Percentiles rank a stretch among this genome's conserved stretches.
phyloP scores from a whole-genome alignment of 2,113 vertebrate genomes.

The Aspiorhynchus laticeps region DNA sequence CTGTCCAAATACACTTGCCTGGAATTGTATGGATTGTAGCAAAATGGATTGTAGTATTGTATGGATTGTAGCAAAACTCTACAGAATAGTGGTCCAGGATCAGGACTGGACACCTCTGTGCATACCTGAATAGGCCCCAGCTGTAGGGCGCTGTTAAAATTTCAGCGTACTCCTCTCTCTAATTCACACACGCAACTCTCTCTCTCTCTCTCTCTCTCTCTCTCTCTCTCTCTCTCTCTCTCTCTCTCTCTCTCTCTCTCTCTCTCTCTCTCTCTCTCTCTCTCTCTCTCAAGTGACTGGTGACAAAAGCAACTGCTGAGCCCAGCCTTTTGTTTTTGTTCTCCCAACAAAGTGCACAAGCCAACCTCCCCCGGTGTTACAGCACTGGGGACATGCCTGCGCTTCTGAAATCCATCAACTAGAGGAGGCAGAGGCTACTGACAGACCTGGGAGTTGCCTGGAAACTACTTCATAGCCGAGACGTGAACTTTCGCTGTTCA shows the following conservation, averaged over 20 bases:
- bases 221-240: too few relatives aligned
- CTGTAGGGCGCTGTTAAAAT: conserved; percentile 57
- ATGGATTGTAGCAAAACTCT: too few relatives aligned
- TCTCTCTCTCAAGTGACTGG: conserved; percentile 49
- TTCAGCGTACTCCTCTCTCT: conserved; percentile 23
- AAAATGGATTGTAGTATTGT: too few relatives aligned
- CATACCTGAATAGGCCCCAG: conserved; percentile 54
- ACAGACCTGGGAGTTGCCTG: conserved; percentile 18
- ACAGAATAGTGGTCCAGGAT: too few relatives aligned
- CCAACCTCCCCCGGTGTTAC: conserved; percentile 45
- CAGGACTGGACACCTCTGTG: background rate
- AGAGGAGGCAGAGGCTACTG: conserved; percentile 32
- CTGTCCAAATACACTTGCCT: too few relatives aligned
- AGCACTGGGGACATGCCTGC: conserved; percentile 31
- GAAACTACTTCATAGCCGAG: conserved; percentile 31
- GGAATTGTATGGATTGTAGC: too few relatives aligned
- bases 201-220: too few relatives aligned
- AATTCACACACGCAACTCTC: too few relatives aligned
- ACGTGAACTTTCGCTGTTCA: conserved; percentile 8
- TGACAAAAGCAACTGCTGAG: conserved; percentile 64
- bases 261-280: too few relatives aligned
- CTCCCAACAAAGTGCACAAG: conserved; percentile 57
- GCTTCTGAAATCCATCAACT: conserved; percentile 51
- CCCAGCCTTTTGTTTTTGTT: conserved; percentile 59
- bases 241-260: too few relatives aligned